Base-by-base conservation (phyloP, 2,888 invertebrate genomes). In the Stenodema calcarata region DNA sequence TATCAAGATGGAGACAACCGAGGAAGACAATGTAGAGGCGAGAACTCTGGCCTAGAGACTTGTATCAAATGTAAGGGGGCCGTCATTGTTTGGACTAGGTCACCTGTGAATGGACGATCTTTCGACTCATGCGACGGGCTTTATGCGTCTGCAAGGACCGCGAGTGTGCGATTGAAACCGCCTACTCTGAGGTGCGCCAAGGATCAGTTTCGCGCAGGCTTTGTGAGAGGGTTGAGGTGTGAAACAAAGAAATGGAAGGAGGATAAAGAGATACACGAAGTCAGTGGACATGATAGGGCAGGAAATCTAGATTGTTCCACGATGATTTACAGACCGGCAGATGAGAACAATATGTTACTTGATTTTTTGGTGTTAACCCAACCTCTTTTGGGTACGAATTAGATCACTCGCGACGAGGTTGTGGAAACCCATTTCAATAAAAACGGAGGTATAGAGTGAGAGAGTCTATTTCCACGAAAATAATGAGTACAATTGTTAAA, bases 51-150 rank as follows among this genome's bases (percentile, higher is more conserved):
- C 78, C 78, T 78, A 78, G 44, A 78, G 78, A 41, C 44, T 78
- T 78, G 78, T 78, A 78, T 78, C 78, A 78, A 78, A 78, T 78
- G 78, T 78, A 44, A 41, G 41, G 73, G 73, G 30, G 14, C 14
- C 44, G 16, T 78, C 78, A 44, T 78, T 78, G 78, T 78, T 44
- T 23, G 47, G 41, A 78, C 78, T 78, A 78, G 78, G 78, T 78
- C 78, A 78, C 78, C 73, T 78, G 78, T 44, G 78, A 78, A 78
- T 78, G 78, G 62, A 62, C 62, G n/a, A 18, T 50, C 62, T 62
- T 62, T 62, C 62, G 23, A 62, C 62, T 62, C 62, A 23, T 62
- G 62, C 18, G 62, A 62, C 62, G 62, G 62, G 62, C 62, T 62
- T 62, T 62, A 62, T 62, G 62, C 62, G 23, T 18, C 62, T 23